Conservation (phyloP, 2,113 vertebrate species). For the Narcine bancroftii region DNA sequence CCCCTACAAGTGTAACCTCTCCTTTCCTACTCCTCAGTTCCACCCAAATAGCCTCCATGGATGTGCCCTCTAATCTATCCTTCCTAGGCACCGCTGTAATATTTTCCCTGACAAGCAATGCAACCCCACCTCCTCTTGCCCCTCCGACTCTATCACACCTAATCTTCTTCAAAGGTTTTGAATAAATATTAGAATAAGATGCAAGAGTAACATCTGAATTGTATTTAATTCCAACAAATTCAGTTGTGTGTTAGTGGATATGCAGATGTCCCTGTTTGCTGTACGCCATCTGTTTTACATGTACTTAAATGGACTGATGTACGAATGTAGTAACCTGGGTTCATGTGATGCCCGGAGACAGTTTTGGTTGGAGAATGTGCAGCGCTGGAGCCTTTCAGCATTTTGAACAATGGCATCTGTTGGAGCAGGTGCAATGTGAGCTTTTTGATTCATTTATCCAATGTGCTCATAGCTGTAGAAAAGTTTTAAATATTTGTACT, state of each 20-base stretch:
- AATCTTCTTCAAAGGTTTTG: not conserved
- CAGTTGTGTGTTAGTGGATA: not conserved
- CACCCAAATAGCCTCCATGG: no score
- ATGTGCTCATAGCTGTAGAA: not conserved
- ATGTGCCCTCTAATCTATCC: no score
- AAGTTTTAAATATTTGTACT: not conserved
- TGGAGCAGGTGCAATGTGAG: not conserved
- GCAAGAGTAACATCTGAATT: not conserved
- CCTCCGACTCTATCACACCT: no score
- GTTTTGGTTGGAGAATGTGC: not conserved
- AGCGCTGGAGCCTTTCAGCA: not conserved
- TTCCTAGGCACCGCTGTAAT: no score
- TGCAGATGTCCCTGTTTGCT: not conserved
- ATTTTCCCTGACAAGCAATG: no score
- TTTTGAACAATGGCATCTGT: not conserved
- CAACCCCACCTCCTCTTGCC: no score
- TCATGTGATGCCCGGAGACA: not conserved
- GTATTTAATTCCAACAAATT: not conserved
- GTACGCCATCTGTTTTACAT: not conserved
- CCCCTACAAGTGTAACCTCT: no score
- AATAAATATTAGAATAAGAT: not conserved
- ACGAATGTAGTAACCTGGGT: not conserved
- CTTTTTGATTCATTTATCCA: not conserved
- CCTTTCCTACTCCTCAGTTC: no score
- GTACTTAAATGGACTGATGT: not conserved